Conservation (phyloP, 2,113 vertebrate species). For the Mormyrus iriodes region DNA sequence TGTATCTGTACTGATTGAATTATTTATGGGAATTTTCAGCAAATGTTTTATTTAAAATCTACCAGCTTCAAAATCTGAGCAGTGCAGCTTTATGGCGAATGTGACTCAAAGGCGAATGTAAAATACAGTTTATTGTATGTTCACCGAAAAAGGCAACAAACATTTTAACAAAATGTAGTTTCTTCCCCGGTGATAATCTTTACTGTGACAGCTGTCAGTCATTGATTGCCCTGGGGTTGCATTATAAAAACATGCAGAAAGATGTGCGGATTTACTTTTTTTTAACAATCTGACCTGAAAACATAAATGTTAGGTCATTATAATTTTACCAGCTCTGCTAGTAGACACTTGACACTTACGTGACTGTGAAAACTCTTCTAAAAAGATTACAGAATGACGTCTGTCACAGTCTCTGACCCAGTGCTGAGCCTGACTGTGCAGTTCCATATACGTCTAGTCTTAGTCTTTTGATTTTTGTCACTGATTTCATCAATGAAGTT, state of each 20-base stretch:
- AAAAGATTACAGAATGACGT: too few species aligned
- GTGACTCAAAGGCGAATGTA: not conserved
- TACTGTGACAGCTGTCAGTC: not conserved
- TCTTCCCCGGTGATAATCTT: not conserved
- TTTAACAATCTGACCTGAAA: not conserved
- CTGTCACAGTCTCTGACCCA: too few species aligned
- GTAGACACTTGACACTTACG: not conserved
- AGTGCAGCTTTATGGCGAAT: not conserved
- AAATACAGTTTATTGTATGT: not conserved
- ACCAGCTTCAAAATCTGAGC: not conserved
- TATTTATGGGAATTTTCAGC: not conserved
- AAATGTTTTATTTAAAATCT: not conserved
- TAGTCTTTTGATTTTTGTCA: not conserved
- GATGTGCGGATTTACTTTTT: not conserved
- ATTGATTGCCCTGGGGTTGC: not conserved
- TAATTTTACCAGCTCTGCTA: not conserved
- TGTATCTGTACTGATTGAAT: not conserved
- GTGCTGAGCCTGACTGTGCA: too few species aligned
- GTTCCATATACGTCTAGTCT: too few species aligned
- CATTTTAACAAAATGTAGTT: not conserved
- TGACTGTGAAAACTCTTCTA: too few species aligned
- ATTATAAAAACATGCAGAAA: not conserved
- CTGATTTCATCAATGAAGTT: too few species aligned
- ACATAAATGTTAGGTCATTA: not conserved
- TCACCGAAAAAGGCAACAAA: not conserved